Evolutionary conservation across 2,888 invertebrate species (phyloP).

Genomic region (Caenorhabditis sp.): DNA sequence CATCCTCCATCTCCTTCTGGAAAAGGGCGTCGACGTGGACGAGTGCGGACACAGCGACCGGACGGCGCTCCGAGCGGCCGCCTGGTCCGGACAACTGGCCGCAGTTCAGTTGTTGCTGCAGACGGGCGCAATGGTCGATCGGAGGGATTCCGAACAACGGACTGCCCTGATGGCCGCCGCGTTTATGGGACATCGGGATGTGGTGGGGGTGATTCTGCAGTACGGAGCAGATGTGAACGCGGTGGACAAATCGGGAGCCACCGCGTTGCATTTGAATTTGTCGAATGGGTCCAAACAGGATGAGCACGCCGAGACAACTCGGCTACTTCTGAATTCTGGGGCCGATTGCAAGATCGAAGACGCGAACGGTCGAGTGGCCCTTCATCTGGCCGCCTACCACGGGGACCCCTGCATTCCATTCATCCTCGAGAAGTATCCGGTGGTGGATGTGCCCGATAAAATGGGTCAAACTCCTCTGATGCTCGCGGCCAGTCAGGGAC

Average conservation of each 20-base stretch:
- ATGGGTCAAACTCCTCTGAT: constrained; percentile 69
- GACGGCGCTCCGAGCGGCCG: constrained; percentile 70
- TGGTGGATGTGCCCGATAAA: constrained; percentile 45
- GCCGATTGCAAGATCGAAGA: constrained; percentile 56
- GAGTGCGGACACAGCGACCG: constrained; percentile 67
- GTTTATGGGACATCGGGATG: constrained; percentile 66
- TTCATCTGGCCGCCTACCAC: constrained; percentile 75
- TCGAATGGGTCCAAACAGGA: constrained; percentile 65
- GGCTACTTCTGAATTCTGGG: constrained; percentile 48
- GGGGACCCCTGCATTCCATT: constrained; percentile 83
- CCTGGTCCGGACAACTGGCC: constrained; percentile 66
- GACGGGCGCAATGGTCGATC: constrained; percentile 62
- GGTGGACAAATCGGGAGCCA: constrained; percentile 65
- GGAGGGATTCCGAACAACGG: constrained; percentile 62
- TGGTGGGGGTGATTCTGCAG: constrained; percentile 62
- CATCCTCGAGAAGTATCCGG: constrained; percentile 49
- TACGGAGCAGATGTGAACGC: constrained; percentile 63
- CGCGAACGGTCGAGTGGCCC: constrained; percentile 68
- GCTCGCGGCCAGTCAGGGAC: constrained; percentile 69
- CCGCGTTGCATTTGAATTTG: constrained; percentile 66
- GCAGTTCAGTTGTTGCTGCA: constrained; percentile 62
- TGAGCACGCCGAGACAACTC: constrained; percentile 58
- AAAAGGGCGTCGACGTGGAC: constrained; percentile 65
- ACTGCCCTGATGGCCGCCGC: constrained; percentile 70
- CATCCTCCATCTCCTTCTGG: constrained; percentile 66